phyloP scores from a whole-genome alignment of 2,888 invertebrate species.

The Meghimatium bilineatum region DNA sequence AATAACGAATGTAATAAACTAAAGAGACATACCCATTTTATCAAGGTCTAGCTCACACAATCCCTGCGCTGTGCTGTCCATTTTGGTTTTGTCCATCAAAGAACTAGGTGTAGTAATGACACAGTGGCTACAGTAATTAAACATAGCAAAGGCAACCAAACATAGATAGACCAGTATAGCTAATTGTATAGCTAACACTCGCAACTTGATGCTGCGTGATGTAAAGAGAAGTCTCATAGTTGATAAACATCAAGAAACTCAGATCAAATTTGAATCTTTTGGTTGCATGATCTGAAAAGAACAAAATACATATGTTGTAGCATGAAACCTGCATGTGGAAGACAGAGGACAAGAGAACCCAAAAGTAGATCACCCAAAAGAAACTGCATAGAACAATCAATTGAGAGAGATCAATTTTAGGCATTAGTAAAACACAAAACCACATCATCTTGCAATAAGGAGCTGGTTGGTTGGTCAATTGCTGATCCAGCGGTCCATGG shows the following conservation, averaged over 20 bases:
- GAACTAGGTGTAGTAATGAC: constrained; percentile 59
- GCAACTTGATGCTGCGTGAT: constrained; percentile 12
- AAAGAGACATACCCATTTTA: constrained; percentile 54
- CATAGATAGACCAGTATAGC: constrained; percentile 54
- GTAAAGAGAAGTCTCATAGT: constrained; percentile 13
- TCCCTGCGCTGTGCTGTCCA: constrained; percentile 45
- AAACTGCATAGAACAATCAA: too few relatives aligned
- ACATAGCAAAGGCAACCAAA: constrained; percentile 58
- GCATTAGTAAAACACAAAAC: too few relatives aligned
- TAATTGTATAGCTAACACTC: constrained; percentile 22
- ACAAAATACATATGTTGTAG: too few relatives aligned
- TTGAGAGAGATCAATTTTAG: too few relatives aligned
- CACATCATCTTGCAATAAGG: too few relatives aligned
- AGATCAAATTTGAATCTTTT: not conserved
- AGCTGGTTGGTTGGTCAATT: too few relatives aligned
- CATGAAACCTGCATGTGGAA: too few relatives aligned
- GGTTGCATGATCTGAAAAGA: constrained; percentile 9
- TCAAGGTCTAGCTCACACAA: constrained; percentile 56
- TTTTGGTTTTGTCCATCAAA: constrained; percentile 51
- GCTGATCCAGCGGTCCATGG: too few relatives aligned
- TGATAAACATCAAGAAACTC: too few relatives aligned
- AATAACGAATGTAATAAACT: too few relatives aligned
- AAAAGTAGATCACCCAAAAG: too few relatives aligned
- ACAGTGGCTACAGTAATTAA: constrained; percentile 62
- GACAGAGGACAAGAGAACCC: too few relatives aligned